Evolutionary conservation across 2,888 invertebrate species (phyloP), one percentile per base, ranked within the genome.

Genomic region (Noctua comes): DNA sequence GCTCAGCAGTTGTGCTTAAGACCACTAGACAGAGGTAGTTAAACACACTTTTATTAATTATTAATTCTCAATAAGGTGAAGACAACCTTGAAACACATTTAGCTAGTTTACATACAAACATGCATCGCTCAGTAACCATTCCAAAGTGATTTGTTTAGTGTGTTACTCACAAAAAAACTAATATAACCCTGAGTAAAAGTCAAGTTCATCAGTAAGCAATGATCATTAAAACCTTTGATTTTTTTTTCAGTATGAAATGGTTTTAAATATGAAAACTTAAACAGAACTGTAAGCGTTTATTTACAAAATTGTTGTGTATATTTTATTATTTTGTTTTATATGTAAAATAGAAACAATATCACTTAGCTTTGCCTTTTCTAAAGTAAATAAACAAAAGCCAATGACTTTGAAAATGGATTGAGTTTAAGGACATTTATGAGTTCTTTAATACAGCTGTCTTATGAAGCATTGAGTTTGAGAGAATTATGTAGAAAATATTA

Each of bases 41-140:
- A 43, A n/a, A 43, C 66, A 66, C 8, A 16, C 43, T 36, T 66
- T 73, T 43, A n/a, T 57, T n/a, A n/a, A n/a, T 31, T 2, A 57
- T 31, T n/a, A 13, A 36, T 16, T 64, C 59, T 74, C 46, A 74
- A 36, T 66, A 43, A 68, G 24, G 51, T 27, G 46, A 54, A 43
- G 13, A 43, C 16, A 80, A 76, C 80, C 83, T 83, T 84, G 84
- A 80, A 64, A 70, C 24, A 62, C 21, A 76, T 68, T 83, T 48
- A 79, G 46, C 21, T 69, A 62, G 40, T 73, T 36, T 59, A 31
- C 40, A 68, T 31, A 75, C 54, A 72, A 40, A 62, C 72, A 65
- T 73, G 59, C 40, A 46, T 54, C n/a, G 18, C 62, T 77, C 57
- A 57, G 51, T 73, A 76, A 84, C 77, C 51, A 73, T 75, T 46